Percentiles rank a stretch among this genome's conserved stretches.
These are phyloP conservation scores for Rugalucina vietnamica DNA, from an alignment of 2,888 invertebrate species.

Conservation along the genomic window DNA sequence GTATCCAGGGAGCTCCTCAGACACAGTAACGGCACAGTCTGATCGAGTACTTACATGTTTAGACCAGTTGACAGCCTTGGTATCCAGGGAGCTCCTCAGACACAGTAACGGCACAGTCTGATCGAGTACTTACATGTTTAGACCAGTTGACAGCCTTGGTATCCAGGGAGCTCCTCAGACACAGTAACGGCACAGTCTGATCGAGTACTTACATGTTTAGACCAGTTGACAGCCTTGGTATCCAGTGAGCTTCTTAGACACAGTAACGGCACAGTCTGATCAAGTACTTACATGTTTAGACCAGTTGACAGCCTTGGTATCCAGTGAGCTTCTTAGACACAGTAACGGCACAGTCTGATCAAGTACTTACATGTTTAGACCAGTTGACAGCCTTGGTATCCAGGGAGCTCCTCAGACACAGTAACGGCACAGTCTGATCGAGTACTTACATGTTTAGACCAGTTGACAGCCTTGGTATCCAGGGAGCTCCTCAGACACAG, in stretches of 20 bases:
- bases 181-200: constrained; percentile 85
- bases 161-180: constrained; percentile 87
- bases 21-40: constrained; percentile 86
- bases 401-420: constrained; percentile 86
- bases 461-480: constrained; percentile 88
- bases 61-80: constrained; percentile 89
- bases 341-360: too few species aligned
- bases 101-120: constrained; percentile 86
- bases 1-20: constrained; percentile 87
- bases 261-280: constrained; percentile 85
- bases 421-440: constrained; percentile 85
- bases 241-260: constrained; percentile 87
- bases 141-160: constrained; percentile 89
- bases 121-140: constrained; percentile 84
- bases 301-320: too few species aligned
- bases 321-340: too few species aligned
- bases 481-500: constrained; percentile 86
- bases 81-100: constrained; percentile 86
- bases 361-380: constrained; percentile 86
- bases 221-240: constrained; percentile 89
- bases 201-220: constrained; percentile 85
- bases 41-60: constrained; percentile 84
- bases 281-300: too few species aligned
- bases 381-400: constrained; percentile 88
- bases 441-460: constrained; percentile 87